phyloP scores from a whole-genome alignment of 2,797 vertebrate genomes.

The Pseudocheirus occidentalis region DNA sequence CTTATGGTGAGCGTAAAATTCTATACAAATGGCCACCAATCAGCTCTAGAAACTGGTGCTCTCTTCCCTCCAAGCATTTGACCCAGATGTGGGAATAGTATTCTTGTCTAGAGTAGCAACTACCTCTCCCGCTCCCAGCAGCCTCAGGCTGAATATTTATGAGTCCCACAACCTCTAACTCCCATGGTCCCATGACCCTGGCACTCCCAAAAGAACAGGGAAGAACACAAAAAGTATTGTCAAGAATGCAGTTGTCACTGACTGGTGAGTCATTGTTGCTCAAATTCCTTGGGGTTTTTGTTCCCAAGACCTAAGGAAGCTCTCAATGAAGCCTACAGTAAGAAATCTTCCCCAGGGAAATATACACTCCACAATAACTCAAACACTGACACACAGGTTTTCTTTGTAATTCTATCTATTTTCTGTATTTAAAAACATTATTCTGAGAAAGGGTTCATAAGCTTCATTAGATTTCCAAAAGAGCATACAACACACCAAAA shows the following conservation, averaged over 20 bases:
- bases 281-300: background rate
- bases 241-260: background rate
- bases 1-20: constrained; percentile 5
- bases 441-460: background rate
- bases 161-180: background rate
- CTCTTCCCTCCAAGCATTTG: background rate
- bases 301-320: background rate
- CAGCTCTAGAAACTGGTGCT: background rate
- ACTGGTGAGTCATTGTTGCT: background rate
- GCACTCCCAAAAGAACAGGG: background rate
- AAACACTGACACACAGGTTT: background rate
- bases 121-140: background rate
- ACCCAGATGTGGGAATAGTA: background rate
- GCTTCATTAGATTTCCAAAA: background rate
- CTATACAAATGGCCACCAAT: background rate
- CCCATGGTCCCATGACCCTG: background rate
- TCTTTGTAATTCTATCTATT: background rate
- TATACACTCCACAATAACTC: background rate
- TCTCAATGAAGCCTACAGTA: background rate
- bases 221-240: background rate
- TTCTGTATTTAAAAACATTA: background rate
- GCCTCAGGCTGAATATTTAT: background rate
- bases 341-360: background rate
- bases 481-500: background rate
- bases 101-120: background rate